A percentile compares a stretch with the other conserved stretches of the same genome.
These are phyloP conservation scores for Diaperis boleti DNA, from an alignment of 2,888 invertebrate genomes.

Conservation along the genomic window DNA sequence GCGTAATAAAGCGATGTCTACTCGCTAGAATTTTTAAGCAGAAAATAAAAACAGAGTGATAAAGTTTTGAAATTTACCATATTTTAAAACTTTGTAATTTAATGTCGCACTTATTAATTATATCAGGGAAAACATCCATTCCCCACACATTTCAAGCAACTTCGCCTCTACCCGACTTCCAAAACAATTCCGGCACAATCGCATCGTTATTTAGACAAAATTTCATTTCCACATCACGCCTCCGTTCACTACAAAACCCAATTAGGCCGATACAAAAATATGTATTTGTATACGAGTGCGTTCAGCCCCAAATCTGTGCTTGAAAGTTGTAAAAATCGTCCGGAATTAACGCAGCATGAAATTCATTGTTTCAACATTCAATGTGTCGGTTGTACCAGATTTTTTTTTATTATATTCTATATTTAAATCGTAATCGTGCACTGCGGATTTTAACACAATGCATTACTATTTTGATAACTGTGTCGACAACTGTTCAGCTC, in stretches of 20 bases:
- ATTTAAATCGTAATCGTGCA: no score
- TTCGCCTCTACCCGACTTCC: background rate
- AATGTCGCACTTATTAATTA: slow-evolving; percentile 28
- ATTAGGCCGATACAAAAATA: background rate
- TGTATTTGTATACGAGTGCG: no score
- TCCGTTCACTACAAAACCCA: background rate
- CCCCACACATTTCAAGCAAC: slow-evolving; percentile 12
- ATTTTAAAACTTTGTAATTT: slow-evolving; percentile 31
- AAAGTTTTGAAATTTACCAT: slow-evolving; percentile 31
- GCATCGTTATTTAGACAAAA: background rate
- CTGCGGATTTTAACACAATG: no score
- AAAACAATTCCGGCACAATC: slow-evolving; percentile 2
- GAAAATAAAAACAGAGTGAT: slow-evolving; percentile 28
- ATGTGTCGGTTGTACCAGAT: no score
- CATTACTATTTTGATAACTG: no score
- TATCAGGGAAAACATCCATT: slow-evolving; percentile 20
- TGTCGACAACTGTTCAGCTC: no score
- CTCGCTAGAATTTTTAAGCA: slow-evolving; percentile 25
- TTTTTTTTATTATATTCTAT: no score
- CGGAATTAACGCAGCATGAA: no score
- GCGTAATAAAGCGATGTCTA: slow-evolving; percentile 22
- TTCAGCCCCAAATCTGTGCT: no score
- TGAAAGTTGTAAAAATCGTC: no score
- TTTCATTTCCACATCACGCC: background rate
- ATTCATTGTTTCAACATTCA: no score